Conservation (phyloP, 2,888 invertebrate genomes). For the Dromius quadrimaculatus region DNA sequence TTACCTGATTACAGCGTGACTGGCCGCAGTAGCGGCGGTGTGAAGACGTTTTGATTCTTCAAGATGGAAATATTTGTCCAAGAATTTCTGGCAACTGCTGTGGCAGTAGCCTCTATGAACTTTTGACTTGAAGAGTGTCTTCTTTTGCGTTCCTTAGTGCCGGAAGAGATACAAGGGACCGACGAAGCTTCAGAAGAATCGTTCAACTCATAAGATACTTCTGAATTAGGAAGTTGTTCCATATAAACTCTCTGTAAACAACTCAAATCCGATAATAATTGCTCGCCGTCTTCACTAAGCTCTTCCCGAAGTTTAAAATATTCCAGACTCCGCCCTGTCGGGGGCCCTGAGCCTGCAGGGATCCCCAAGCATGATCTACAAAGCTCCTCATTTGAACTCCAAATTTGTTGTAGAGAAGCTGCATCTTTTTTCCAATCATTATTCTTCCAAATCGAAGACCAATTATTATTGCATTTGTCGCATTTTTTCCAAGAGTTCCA, state of each 20-base stretch:
- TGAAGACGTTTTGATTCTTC: conserved; percentile 47
- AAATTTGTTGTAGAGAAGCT: conserved; percentile 60
- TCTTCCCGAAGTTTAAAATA: conserved; percentile 67
- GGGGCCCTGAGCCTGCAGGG: conserved; percentile 55
- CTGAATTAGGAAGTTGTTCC: conserved; percentile 61
- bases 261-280: conserved; percentile 72
- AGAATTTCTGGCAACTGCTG: conserved; percentile 58
- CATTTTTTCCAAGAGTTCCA: conserved; percentile 62
- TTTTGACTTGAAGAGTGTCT: conserved; percentile 68
- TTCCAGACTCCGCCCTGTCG: conserved; percentile 57
- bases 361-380: conserved; percentile 62
- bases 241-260: conserved; percentile 70
- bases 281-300: conserved; percentile 73
- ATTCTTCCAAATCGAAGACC: conserved; percentile 56
- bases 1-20: conserved; percentile 49
- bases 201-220: conserved; percentile 59
- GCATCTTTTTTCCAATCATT: conserved; percentile 15
- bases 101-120: conserved; percentile 61
- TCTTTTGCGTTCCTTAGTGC: conserved; percentile 71
- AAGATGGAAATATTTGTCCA: conserved; percentile 42
- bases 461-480: conserved; percentile 65
- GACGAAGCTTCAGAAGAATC: conserved; percentile 54
- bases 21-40: conserved; percentile 70
- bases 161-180: conserved; percentile 52
- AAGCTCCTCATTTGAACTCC: conserved; percentile 64